phyloP scores from a whole-genome alignment of 2,888 invertebrate species.

The Neelides folsomi region DNA sequence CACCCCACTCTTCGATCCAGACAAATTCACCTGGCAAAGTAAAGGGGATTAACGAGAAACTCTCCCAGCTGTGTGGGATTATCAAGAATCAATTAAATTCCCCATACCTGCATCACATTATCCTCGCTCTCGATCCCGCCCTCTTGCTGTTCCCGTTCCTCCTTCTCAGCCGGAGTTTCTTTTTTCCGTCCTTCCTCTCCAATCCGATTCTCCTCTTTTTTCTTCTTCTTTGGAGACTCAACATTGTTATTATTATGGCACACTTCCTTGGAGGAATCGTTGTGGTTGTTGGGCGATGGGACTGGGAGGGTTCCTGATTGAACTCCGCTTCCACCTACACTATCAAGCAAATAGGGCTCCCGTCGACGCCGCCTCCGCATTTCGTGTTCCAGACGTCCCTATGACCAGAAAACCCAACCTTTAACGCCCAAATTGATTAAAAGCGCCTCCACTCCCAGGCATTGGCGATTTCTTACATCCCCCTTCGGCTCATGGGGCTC shows the following conservation, averaged over 20 bases:
- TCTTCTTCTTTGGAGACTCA: constrained; percentile 18
- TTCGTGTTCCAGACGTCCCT: constrained; percentile 14
- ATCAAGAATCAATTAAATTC: not conserved
- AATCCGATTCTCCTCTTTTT: constrained; percentile 18
- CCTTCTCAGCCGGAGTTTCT: constrained; percentile 25
- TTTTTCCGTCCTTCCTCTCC: constrained; percentile 13
- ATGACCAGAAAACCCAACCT: not conserved
- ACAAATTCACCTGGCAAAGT: constrained; percentile 25
- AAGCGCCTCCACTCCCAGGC: too few relatives aligned
- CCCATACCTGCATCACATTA: constrained; percentile 40
- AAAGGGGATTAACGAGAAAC: constrained; percentile 1
- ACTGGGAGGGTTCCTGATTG: constrained; percentile 30
- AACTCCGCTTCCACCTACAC: constrained; percentile 31
- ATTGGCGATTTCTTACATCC: too few relatives aligned
- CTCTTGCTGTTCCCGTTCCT: constrained; percentile 38
- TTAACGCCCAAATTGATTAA: not conserved
- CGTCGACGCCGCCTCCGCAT: constrained; percentile 42
- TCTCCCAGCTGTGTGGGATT: not conserved
- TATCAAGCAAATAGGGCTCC: constrained; percentile 32
- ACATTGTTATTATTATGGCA: constrained; percentile 31
- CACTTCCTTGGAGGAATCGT: constrained; percentile 27
- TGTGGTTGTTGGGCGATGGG: constrained; percentile 40
- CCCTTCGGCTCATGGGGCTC: constrained; percentile 50
- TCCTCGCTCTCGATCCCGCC: constrained; percentile 52
- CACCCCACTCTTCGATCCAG: constrained; percentile 24